phyloP scores from a whole-genome alignment of 2,888 invertebrate genomes.

The Beris morrisii region DNA sequence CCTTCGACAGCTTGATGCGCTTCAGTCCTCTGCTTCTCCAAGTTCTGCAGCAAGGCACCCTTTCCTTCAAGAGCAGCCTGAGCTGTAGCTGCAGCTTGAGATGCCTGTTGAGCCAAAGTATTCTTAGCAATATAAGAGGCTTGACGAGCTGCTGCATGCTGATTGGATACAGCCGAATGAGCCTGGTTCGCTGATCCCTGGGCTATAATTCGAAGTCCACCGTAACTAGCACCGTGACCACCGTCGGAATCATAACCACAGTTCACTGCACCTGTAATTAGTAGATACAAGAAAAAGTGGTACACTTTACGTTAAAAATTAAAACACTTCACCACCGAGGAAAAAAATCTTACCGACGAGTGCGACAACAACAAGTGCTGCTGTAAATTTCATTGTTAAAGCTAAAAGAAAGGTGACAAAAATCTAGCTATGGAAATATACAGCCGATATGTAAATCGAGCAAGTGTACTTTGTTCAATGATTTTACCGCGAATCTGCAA shows the following conservation, averaged over 20 bases:
- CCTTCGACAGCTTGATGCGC: constrained; percentile 68
- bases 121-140: constrained; percentile 66
- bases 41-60: constrained; percentile 62
- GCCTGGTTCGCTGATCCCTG: constrained; percentile 78
- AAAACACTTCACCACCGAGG: neutral
- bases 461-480: constrained; percentile 17
- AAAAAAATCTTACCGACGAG: constrained; percentile 20
- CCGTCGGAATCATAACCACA: constrained; percentile 55
- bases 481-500: neutral
- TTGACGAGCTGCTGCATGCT: constrained; percentile 75
- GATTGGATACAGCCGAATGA: constrained; percentile 71
- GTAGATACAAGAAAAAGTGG: too few species aligned
- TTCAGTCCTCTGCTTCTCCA: constrained; percentile 71
- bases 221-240: constrained; percentile 58
- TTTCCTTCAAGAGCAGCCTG: constrained; percentile 65
- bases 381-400: constrained; percentile 12
- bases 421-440: neutral
- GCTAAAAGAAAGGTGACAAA: neutral
- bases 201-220: constrained; percentile 71
- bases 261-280: constrained; percentile 3
- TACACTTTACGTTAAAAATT: too few species aligned
- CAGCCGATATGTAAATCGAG: neutral
- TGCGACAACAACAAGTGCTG: constrained; percentile 9
- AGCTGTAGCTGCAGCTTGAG: constrained; percentile 66
- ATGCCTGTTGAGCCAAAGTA: constrained; percentile 70